These are phyloP conservation scores for Rhagium mordax DNA, from an alignment of 2,888 invertebrate species.

Conservation along the genomic window DNA sequence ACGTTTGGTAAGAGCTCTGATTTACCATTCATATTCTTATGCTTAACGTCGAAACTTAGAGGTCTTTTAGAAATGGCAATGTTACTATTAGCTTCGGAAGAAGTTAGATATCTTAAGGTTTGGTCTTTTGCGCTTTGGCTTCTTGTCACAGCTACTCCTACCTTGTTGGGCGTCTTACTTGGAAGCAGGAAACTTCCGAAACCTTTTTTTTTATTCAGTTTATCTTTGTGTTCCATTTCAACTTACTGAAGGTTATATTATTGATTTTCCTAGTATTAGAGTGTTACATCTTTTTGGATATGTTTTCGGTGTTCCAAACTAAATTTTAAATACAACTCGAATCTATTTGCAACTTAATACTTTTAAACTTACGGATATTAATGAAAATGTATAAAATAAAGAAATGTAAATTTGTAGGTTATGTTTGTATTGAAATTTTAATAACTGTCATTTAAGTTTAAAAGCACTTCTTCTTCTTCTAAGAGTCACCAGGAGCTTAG, in stretches of 20 bases:
- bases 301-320: neutral
- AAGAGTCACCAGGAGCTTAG: no score
- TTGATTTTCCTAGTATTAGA: constrained; percentile 55
- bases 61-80: constrained; percentile 65
- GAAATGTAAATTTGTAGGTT: neutral
- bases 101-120: constrained; percentile 49
- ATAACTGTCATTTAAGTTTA: neutral
- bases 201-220: constrained; percentile 63
- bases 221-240: constrained; percentile 62
- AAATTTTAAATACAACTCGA: neutral
- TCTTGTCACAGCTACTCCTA: constrained; percentile 63
- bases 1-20: neutral
- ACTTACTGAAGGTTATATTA: constrained; percentile 42
- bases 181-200: constrained; percentile 65
- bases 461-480: constrained; percentile 8
- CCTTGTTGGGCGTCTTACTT: constrained; percentile 67
- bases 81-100: constrained; percentile 58
- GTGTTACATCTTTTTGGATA: constrained; percentile 14
- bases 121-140: constrained; percentile 62
- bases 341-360: constrained; percentile 6
- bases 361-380: neutral
- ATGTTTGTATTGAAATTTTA: constrained; percentile 21
- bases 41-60: constrained; percentile 64
- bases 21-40: constrained; percentile 53
- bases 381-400: constrained; percentile 4